Percentiles rank a stretch among this genome's conserved stretches.
Evolutionary conservation across 2,888 invertebrate genomes (phyloP).

Genomic region (Rhingia campestris): DNA sequence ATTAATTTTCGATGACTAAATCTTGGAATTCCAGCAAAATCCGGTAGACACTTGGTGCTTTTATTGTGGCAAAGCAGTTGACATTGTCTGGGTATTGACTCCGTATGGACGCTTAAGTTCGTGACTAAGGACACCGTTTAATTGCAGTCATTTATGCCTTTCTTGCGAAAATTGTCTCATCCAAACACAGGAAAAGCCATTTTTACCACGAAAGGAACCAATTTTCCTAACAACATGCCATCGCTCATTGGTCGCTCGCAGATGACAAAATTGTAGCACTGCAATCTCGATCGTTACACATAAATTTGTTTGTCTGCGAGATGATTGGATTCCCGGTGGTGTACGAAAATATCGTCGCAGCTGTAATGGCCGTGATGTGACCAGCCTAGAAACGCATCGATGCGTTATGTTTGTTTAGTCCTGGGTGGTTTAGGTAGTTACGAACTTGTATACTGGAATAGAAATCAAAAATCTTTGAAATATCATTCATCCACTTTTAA

Average conservation of each 20-base stretch:
- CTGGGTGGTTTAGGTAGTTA: constrained; percentile 21
- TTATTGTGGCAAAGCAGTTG: constrained; percentile 88
- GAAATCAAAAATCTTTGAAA: constrained; percentile 90
- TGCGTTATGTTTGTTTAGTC: too few relatives aligned
- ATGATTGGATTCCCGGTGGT: constrained; percentile 81
- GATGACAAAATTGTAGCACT: constrained; percentile 88
- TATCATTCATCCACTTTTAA: constrained; percentile 89
- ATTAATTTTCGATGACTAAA: constrained; percentile 89
- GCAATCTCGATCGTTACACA: constrained; percentile 93
- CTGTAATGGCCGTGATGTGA: constrained; percentile 86
- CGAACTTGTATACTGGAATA: constrained; percentile 90
- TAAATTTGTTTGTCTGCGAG: constrained; percentile 85
- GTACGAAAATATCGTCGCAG: constrained; percentile 87
- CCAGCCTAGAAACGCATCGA: constrained; percentile 88
- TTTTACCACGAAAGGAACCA: constrained; percentile 24
- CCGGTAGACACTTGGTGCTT: constrained; percentile 87
- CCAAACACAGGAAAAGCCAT: constrained; percentile 58
- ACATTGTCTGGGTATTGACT: constrained; percentile 92
- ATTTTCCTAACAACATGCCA: constrained; percentile 82
- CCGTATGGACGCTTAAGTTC: constrained; percentile 86
- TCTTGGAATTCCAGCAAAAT: constrained; percentile 90
- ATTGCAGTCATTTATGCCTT: constrained; percentile 86
- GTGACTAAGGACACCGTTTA: constrained; percentile 86
- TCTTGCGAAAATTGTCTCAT: constrained; percentile 83
- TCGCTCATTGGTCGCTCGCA: constrained; percentile 88